These are phyloP conservation scores for Rhinogobio ventralis DNA, from an alignment of 2,797 vertebrate species.

Conservation along the genomic window DNA sequence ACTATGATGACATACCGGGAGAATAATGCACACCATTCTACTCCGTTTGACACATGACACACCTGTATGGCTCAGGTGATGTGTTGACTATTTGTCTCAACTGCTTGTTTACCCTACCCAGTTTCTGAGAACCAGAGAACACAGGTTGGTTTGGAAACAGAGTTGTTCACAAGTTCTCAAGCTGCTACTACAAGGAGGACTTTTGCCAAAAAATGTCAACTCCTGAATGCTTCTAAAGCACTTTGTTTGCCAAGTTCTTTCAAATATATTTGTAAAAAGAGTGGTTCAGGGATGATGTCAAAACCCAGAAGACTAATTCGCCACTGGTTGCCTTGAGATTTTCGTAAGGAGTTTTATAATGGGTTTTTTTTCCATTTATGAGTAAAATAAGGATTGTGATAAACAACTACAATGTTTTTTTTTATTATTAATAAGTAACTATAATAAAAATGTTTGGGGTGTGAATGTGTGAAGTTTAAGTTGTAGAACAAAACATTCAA, in stretches of 20 bases:
- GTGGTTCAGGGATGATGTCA: not conserved
- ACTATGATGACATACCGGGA: not conserved
- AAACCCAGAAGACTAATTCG: not conserved
- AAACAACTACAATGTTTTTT: too few species aligned
- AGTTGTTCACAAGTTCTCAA: not conserved
- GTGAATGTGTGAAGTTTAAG: too few species aligned
- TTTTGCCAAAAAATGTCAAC: not conserved
- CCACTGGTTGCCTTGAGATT: too few species aligned
- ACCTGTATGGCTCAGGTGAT: conserved; percentile 19
- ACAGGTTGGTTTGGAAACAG: not conserved
- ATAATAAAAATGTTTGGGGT: too few species aligned
- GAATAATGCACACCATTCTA: not conserved
- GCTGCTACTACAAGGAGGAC: not conserved
- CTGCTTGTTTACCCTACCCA: not conserved
- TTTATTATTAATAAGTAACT: too few species aligned
- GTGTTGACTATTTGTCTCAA: not conserved
- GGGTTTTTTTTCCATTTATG: too few species aligned
- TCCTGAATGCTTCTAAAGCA: not conserved
- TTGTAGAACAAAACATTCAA: too few species aligned
- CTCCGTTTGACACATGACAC: not conserved
- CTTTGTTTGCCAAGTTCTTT: not conserved
- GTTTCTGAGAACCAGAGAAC: not conserved
- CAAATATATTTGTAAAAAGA: not conserved
- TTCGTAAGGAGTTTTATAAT: too few species aligned
- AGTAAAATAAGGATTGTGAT: too few species aligned